These are phyloP conservation scores for Antennarius maculatus DNA, from an alignment of 2,797 vertebrate species.

Conservation along the genomic window DNA sequence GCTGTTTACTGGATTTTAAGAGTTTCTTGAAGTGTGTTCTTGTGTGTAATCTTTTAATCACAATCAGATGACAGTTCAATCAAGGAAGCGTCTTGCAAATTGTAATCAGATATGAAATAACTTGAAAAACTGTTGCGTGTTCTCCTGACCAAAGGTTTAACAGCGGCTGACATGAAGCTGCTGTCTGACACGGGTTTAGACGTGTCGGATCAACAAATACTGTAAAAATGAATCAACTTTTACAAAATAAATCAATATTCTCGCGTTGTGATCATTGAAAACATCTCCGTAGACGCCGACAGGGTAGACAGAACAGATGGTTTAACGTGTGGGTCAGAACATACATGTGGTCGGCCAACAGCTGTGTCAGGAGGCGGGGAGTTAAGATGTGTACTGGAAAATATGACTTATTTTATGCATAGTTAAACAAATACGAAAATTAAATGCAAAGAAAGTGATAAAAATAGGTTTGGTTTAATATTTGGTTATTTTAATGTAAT, in stretches of 20 bases:
- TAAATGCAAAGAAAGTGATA: background rate
- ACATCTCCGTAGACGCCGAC: too few species aligned
- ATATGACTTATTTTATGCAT: background rate
- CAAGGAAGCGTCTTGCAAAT: background rate
- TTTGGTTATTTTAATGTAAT: background rate
- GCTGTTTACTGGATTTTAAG: too few species aligned
- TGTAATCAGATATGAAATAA: too few species aligned
- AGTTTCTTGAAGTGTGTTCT: too few species aligned
- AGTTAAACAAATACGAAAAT: background rate
- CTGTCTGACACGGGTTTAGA: background rate
- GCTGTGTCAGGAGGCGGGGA: background rate
- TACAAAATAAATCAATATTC: background rate
- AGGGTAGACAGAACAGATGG: background rate
- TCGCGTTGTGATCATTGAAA: too few species aligned
- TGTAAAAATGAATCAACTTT: too few species aligned
- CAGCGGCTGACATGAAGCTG: background rate
- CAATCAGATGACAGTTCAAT: background rate
- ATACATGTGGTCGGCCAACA: too few species aligned
- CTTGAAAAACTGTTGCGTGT: background rate
- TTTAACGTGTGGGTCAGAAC: too few species aligned
- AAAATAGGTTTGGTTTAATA: background rate
- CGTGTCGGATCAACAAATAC: too few species aligned
- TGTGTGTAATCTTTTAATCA: background rate
- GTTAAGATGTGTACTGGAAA: background rate
- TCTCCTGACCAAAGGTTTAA: background rate